phyloP scores from a whole-genome alignment of 2,888 invertebrate species.

The Cynaeus angustus region DNA sequence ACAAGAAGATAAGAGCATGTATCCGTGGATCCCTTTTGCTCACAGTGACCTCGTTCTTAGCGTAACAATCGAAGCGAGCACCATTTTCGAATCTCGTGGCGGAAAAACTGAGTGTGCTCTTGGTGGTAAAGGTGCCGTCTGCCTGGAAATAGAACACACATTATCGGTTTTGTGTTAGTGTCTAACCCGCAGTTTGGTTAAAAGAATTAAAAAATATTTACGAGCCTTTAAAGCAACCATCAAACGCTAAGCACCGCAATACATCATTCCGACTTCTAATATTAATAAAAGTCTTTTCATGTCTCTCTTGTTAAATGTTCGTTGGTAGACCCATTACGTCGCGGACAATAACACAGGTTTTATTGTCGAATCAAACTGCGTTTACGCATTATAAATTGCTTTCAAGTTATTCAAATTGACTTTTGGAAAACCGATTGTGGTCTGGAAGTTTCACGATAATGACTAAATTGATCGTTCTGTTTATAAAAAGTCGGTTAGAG shows the following conservation, averaged over 20 bases:
- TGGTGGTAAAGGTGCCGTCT: conserved; percentile 88
- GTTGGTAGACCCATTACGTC: conserved; percentile 15
- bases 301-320: conserved; percentile 45
- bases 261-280: conserved; percentile 37
- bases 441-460: not conserved
- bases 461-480: conserved; percentile 4
- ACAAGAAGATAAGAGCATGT: conserved; percentile 80
- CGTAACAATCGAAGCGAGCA: conserved; percentile 85
- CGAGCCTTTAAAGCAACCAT: conserved; percentile 38
- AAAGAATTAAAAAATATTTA: conserved; percentile 48
- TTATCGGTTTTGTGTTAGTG: conserved; percentile 28
- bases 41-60: conserved; percentile 86
- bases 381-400: conserved; percentile 23
- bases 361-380: conserved; percentile 35
- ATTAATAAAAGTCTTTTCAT: conserved; percentile 47
- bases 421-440: conserved; percentile 7
- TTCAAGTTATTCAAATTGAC: conserved; percentile 17
- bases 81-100: conserved; percentile 89
- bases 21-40: conserved; percentile 84
- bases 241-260: conserved; percentile 37
- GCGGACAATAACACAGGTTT: conserved; percentile 34
- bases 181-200: conserved; percentile 5
- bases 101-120: conserved; percentile 84
- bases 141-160: conserved; percentile 71
- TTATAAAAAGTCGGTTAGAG: conserved; percentile 1